phyloP scores from a whole-genome alignment of 2,888 invertebrate species.

The Phasia obesa region DNA sequence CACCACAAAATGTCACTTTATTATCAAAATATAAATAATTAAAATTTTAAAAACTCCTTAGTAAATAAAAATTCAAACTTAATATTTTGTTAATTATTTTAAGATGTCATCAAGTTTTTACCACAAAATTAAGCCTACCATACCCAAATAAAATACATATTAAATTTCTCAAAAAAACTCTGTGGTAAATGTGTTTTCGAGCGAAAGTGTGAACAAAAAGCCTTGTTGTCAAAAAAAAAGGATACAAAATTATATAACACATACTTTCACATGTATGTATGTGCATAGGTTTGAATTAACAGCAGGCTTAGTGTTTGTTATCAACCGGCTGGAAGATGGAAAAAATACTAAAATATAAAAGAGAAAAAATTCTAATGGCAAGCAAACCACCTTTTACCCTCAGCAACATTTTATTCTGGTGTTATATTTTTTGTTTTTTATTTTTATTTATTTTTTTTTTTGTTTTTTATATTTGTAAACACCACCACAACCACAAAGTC shows the following conservation, averaged over 20 bases:
- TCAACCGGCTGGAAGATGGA: conserved; percentile 19
- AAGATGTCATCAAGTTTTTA: conserved; percentile 42
- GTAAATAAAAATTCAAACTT: background rate
- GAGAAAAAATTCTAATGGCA: conserved; percentile 43
- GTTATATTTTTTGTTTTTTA: conserved; percentile 31
- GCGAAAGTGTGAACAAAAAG: conserved; percentile 79
- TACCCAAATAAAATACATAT: background rate
- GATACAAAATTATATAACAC: conserved; percentile 7
- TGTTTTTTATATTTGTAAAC: conserved; percentile 34
- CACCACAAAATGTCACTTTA: background rate
- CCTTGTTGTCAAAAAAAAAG: conserved; percentile 29
- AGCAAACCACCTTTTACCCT: conserved; percentile 52
- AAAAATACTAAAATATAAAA: conserved; percentile 8
- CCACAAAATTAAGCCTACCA: conserved; percentile 23
- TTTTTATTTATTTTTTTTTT: conserved; percentile 24
- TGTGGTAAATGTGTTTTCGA: conserved; percentile 76
- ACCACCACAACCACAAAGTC: conserved; percentile 71
- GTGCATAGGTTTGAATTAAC: conserved; percentile 55
- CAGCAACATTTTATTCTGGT: conserved; percentile 34
- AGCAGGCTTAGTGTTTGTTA: conserved; percentile 56
- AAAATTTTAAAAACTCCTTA: background rate
- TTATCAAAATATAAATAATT: no score
- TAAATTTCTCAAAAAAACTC: conserved; percentile 2
- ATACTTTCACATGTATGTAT: background rate
- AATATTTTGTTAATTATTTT: conserved; percentile 31